Evolutionary conservation across 1,140 invertebrate genomes (phyloP), one percentile per base, ranked within the genome.

Genomic region (Drosophila truncata): DNA sequence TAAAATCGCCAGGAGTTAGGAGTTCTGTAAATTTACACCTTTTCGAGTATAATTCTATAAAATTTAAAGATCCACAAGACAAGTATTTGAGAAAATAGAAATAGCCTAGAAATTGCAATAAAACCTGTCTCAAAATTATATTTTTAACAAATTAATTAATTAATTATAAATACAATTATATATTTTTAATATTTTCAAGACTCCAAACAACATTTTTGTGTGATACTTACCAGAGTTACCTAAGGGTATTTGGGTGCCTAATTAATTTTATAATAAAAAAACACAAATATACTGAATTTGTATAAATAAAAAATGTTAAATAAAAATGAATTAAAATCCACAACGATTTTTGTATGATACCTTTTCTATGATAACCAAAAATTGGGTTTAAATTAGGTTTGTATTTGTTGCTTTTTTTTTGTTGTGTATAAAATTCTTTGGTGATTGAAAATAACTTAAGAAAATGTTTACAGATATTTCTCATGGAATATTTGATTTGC

Each of bases 391-490:
- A 31, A n/a, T 46, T 10, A 10, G 9, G 16, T 25, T 2, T 25
- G 23, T 47, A 16, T 47, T 47, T 47, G 14, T 3, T 16, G 1
- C 0, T 37, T 0, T 39, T 37, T 20, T 20, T 20, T 20, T 42
- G 13, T 46, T 16, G 6, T 46, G 14, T 23, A 20, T 16, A 16
- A 46, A 46, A 11, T 49, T 49, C 2, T 4, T 23, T 54, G 31
- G 14, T 20, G 13, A 16, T 35, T 33, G 13, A 23, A 23, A 54
- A 54, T 35, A 54, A 35, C 50, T 16, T 35, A 35, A 16, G 14
- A 18, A 35, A 54, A 35, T 54, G 50, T 23, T 35, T 35, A 54
- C 50, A 23, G 31, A 54, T 16, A 54, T 35, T 23, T 37, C 50
- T 37, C 33, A 54, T 54, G 31, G 18, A 16, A 23, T 54, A 23